phyloP scores from a whole-genome alignment of 92 coral and sea anemone species.

The Desmophyllum pertusum region DNA sequence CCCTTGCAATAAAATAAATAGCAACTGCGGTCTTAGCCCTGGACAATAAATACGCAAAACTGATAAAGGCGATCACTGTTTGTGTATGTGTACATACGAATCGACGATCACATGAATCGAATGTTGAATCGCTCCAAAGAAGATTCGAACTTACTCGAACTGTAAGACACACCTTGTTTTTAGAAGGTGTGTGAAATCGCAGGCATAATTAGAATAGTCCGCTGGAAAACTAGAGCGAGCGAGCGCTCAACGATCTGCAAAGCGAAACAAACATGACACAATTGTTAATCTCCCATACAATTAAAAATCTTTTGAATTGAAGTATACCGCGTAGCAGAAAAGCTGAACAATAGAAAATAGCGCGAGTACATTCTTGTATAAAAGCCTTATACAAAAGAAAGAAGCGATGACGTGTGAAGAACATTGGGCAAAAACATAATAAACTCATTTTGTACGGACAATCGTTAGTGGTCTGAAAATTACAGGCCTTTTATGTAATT shows the following conservation, averaged over 20 bases:
- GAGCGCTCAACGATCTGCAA: not conserved
- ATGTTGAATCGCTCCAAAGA: not conserved
- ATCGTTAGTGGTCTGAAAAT: constrained; percentile 22
- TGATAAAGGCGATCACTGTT: not conserved
- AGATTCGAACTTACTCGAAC: constrained; percentile 15
- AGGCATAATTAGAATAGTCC: constrained; percentile 51
- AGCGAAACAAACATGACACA: constrained; percentile 20
- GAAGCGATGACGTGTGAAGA: constrained; percentile 40
- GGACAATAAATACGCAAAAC: constrained; percentile 6
- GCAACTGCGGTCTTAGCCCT: not conserved
- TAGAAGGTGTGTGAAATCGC: constrained; percentile 49
- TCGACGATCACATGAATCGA: not conserved
- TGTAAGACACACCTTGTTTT: constrained; percentile 39
- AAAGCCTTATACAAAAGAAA: constrained; percentile 5
- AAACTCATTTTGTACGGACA: constrained; percentile 29
- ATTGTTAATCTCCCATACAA: constrained; percentile 14
- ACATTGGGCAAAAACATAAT: constrained; percentile 52
- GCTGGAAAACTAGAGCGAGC: constrained; percentile 8
- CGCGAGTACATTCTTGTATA: constrained; percentile 22
- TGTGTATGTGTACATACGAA: not conserved
- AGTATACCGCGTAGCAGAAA: constrained; percentile 9
- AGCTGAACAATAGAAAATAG: constrained; percentile 24
- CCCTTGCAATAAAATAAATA: constrained; percentile 31
- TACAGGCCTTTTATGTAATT: constrained; percentile 17
- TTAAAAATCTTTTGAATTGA: constrained; percentile 32